Evolutionary conservation across 2,113 vertebrate species (phyloP), one percentile per base, ranked within the genome.

Genomic region (Patagioenas fasciata): DNA sequence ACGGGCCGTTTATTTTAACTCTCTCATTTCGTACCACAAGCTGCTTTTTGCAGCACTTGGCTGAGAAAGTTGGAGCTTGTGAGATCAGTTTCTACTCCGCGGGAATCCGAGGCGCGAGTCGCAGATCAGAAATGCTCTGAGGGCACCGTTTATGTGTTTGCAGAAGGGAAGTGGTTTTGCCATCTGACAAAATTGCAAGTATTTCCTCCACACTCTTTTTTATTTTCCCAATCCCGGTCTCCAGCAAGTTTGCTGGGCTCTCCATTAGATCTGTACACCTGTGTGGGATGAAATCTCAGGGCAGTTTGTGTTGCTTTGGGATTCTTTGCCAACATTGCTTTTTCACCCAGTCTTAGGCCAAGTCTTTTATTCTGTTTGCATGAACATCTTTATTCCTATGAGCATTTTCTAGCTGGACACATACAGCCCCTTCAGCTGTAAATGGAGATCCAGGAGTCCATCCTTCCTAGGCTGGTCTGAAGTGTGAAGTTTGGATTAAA

Each of bases 101-200:
- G 65, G 66, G 44, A 44, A 42, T 48, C 36, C 0, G 4, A n/a
- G n/a, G 15, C 1, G 17, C 34, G 67, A 48, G 79, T 0, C 47
- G 81, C 54, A 16, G 78, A 12, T 65, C 91, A 65, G 78, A 56
- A 81, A 5, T 1, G 36, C 93, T 58, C 56, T 1, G 60, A 31
- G 54, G 38, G 48, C 77, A 48, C 47, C 17, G 0, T 53, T 44
- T 54, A 16, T 17, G 4, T 4, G 24, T 18, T 8, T 15, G 42
- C 40, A n/a, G 53, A 61, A 66, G 87, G 81, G 84, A 94, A 85
- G 71, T 58, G 67, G n/a, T 48, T 91, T 77, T 80, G 67, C 44
- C 14, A 80, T 5, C 62, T 29, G 84, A 50, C 15, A 62, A 12
- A 67, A 28, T 14, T 44, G 34, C 32, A 31, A 47, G 7, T 4